These are phyloP conservation scores for Lichenostomus cassidix DNA, from an alignment of 2,113 vertebrate genomes.

Conservation along the genomic window DNA sequence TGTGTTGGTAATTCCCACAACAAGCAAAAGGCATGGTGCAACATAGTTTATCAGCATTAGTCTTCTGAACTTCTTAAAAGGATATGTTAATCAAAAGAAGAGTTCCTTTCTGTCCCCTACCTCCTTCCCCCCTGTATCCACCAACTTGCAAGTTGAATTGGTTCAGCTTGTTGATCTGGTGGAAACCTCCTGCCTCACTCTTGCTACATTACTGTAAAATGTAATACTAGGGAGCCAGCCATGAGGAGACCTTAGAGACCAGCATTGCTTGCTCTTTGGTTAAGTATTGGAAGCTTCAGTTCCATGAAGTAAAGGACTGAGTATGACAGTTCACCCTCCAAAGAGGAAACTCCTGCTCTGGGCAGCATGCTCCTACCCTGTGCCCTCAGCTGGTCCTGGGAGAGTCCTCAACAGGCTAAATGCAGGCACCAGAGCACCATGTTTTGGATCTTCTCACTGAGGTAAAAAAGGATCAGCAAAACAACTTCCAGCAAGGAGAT, in stretches of 20 bases:
- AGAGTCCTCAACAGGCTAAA: not conserved
- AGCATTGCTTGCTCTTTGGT: not conserved
- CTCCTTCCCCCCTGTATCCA: rapidly evolving
- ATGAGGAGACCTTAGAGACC: not conserved
- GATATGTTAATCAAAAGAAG: not conserved
- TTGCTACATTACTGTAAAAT: rapidly evolving
- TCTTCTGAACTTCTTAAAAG: not conserved
- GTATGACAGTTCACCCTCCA: rapidly evolving
- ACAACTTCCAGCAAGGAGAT: not conserved
- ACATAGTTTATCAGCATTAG: not conserved
- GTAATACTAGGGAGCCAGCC: not conserved
- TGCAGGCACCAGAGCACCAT: rapidly evolving
- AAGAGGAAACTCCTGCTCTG: not conserved
- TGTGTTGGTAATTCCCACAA: not conserved
- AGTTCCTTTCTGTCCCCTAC: not conserved
- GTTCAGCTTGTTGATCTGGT: not conserved
- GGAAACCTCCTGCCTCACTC: not conserved
- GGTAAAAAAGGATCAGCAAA: not conserved
- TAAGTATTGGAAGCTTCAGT: not conserved
- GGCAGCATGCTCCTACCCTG: rapidly evolving
- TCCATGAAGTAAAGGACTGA: not conserved
- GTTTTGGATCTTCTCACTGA: not conserved
- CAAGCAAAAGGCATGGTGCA: not conserved
- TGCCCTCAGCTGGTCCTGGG: not conserved
- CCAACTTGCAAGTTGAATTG: not conserved